Conservation (phyloP, 2,113 vertebrate species). For the Myiagra hebetior region DNA sequence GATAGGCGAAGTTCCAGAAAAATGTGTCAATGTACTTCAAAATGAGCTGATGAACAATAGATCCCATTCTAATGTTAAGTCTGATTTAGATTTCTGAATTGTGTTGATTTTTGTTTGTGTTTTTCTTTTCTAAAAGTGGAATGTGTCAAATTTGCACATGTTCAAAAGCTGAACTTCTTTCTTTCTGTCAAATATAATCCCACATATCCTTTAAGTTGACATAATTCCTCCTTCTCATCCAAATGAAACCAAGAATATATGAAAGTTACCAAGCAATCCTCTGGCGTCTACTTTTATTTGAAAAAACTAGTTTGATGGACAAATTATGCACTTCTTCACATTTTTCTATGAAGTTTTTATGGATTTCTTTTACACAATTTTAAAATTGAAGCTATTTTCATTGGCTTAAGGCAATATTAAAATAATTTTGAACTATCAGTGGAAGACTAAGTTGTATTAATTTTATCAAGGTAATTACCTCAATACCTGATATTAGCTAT, state of each 20-base stretch:
- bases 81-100: background rate
- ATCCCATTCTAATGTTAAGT: background rate
- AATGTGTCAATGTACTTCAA: background rate
- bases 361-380: background rate
- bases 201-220: background rate
- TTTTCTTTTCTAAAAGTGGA: background rate
- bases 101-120: background rate
- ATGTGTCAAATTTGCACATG: background rate
- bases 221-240: background rate
- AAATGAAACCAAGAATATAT: background rate
- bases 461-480: background rate
- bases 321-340: background rate
- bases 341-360: background rate
- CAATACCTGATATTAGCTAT: background rate
- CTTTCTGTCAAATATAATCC: background rate
- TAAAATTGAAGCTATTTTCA: background rate
- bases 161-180: background rate
- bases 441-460: background rate
- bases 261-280: background rate
- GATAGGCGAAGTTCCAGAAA: background rate
- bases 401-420: background rate
- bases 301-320: background rate
- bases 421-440: background rate
- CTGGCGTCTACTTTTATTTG: background rate
- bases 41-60: background rate